Base-by-base conservation (phyloP, 2,888 invertebrate species). In the Euspilapteryx auroguttella region DNA sequence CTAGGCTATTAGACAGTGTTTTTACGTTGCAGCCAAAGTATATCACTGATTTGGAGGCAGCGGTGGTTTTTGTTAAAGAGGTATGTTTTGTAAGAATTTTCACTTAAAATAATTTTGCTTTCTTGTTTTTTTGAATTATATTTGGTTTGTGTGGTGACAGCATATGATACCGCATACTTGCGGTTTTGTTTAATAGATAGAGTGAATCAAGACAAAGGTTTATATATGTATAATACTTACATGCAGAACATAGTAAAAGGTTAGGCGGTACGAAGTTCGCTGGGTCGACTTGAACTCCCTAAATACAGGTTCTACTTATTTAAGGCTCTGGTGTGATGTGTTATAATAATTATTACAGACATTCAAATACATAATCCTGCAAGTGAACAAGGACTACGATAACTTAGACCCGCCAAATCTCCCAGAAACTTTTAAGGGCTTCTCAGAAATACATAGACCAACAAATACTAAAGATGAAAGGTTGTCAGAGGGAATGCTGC, bases 11-110 rank as follows among this genome's bases (percentile, higher is more conserved):
- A 17, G 64, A 75, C 0, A 81, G 80, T 14, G 76, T 91, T 21
- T 84, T 91, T 39, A 62, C 64, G 3, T 43, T 82, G 33, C 86
- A 88, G 44, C 83, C 85, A 1, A 69, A 79, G 36, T 89, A 89
- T 44, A 56, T 75, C 20, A 61, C 77, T 8, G 89, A 90, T 44
- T 50, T 81, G 1, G 53, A 54, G 1, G 55, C 71, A 1, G 79
- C 79, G 0, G 38, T 81, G 1, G 49, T 55, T 2, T 82, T 80
- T 45, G 73, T 82, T 12, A 66, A 71, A 33, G 69, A 78, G 56
- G 81, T 75, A 33, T 29, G 35, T 35, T n/a, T n/a, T n/a, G n/a
- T n/a, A n/a, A n/a, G n/a, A n/a, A n/a, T n/a, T 8, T 17, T 17
- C 17, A 17, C 8, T 5, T 22, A 22, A 14, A 14, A 24, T 10